Evolutionary conservation across 2,113 vertebrate species (phyloP), one percentile per base, ranked within the genome.

Genomic region (Gymnarchus niloticus): DNA sequence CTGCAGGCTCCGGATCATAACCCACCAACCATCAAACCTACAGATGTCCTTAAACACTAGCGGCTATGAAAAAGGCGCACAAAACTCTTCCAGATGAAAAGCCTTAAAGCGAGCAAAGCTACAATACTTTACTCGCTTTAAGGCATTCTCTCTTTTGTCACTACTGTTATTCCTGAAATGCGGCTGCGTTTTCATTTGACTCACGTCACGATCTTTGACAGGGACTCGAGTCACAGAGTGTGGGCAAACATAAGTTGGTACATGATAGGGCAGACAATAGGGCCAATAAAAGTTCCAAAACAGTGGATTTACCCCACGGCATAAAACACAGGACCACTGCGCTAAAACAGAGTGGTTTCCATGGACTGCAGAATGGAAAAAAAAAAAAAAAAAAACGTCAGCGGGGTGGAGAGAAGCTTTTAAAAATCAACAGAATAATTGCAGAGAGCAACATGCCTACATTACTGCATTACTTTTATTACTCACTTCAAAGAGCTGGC

Each of bases 401-500:
- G 12, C 3, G 51, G 56, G 82, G 56, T 59, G 41, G 37, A 33
- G 56, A 37, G 6, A 59, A 78, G 37, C 73, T 85, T 57, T 48
- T 57, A 85, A 78, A 85, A 85, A 48, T 56, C 51, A 80, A n/a
- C 69, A 77, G 69, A 84, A 84, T 77, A 52, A 85, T 83, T 83
- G 56, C 57, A 49, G 82, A 59, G 54, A 46, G 69, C 73, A 59
- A 46, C 19, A 56, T 54, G 56, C 82, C 56, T 59, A 17, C 69
- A 83, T 85, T 78, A 57, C 41, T 84, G 57, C 37, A 56, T 56
- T 57, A 56, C 23, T 54, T 65, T 82, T 86, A 86, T 86, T 82
- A 86, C 25, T 41, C 17, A 86, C 85, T 86, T 86, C 85, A 86
- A 86, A 86, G 77, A 56, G 56, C 56, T 81, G 78, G 54, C 25